These are phyloP conservation scores for Orycteropus afer DNA, from an alignment of 2,113 vertebrate genomes.

Conservation along the genomic window DNA sequence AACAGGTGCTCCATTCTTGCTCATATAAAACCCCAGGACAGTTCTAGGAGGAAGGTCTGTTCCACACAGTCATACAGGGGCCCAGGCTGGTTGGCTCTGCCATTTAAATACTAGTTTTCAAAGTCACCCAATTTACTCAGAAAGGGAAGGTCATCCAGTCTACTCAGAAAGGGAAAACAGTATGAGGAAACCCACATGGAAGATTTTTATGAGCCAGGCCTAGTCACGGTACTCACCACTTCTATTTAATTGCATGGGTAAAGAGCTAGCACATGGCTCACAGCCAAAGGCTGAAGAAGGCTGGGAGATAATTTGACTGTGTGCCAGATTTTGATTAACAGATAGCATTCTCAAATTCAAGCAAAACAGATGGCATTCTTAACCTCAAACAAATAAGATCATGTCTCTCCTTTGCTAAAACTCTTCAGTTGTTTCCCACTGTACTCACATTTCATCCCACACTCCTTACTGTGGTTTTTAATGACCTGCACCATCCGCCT, in stretches of 20 bases:
- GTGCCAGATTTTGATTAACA: conserved; percentile 24
- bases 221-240: not conserved
- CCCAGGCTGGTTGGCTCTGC: not conserved
- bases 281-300: not conserved
- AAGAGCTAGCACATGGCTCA: not conserved
- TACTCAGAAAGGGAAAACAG: not conserved
- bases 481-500: not conserved
- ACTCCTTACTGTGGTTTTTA: not conserved
- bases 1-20: not conserved
- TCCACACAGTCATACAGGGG: not conserved
- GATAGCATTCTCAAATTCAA: conserved; percentile 6
- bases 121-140: not conserved
- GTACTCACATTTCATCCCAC: not conserved
- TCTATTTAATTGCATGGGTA: not conserved
- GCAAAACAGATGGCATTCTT: not conserved
- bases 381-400: not conserved
- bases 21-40: not conserved
- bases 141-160: too few relatives aligned
- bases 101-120: not conserved
- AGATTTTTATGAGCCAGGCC: not conserved
- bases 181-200: not conserved
- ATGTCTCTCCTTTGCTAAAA: not conserved
- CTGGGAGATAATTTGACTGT: conserved; percentile 27
- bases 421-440: not conserved
- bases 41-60: not conserved